These are phyloP conservation scores for Lutraria rhynchaena DNA, from an alignment of 1,140 invertebrate genomes.

Conservation along the genomic window DNA sequence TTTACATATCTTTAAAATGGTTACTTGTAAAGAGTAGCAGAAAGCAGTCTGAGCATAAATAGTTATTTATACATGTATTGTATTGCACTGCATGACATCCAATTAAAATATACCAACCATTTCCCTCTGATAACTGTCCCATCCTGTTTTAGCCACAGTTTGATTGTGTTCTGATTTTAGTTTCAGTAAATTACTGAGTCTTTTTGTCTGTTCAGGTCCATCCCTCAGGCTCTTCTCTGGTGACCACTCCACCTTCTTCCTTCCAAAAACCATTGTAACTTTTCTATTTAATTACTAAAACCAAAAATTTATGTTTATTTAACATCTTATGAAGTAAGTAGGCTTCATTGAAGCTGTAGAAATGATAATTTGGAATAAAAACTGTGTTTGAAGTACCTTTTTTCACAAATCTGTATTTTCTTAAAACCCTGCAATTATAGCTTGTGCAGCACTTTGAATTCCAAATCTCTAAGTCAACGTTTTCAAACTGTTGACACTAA, in stretches of 20 bases:
- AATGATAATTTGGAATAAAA: neutral
- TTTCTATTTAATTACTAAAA: neutral
- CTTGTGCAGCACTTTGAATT: no score
- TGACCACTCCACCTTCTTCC: slow-evolving; percentile 35
- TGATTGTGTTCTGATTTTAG: slow-evolving; percentile 59
- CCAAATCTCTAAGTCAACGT: no score
- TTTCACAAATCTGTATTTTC: neutral
- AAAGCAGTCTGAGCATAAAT: neutral
- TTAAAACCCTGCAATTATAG: neutral
- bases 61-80: neutral
- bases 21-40: neutral
- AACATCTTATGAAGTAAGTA: neutral
- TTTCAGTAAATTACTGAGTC: slow-evolving; percentile 47
- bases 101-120: slow-evolving; percentile 43
- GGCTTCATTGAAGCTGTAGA: neutral
- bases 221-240: slow-evolving; percentile 28
- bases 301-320: neutral
- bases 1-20: neutral
- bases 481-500: no score
- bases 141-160: slow-evolving; percentile 60
- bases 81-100: neutral
- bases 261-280: neutral
- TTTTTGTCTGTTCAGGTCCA: slow-evolving; percentile 61
- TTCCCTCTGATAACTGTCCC: slow-evolving; percentile 66
- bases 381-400: neutral